Conservation (phyloP, 1,140 invertebrate species). For the Anthonomus grandis region DNA sequence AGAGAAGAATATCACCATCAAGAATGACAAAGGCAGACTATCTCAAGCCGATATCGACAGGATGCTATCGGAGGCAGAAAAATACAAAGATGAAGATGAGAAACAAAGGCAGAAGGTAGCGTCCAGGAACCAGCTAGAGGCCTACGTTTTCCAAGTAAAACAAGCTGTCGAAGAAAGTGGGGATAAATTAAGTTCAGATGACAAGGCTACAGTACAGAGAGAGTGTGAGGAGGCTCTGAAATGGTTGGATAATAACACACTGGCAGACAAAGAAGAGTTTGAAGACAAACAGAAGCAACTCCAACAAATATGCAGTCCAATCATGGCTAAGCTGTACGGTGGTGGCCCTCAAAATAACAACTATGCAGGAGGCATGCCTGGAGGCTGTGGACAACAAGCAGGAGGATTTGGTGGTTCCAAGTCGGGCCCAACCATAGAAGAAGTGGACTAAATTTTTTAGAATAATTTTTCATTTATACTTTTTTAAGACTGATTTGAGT, state of each 20-base stretch:
- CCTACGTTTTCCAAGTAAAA: conserved; percentile 71
- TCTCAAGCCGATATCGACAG: conserved; percentile 78
- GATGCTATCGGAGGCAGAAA: conserved; percentile 68
- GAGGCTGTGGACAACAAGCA: conserved; percentile 47
- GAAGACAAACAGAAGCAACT: conserved; percentile 58
- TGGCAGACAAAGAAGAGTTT: conserved; percentile 61
- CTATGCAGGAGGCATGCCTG: conserved; percentile 21
- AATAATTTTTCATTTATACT: no score
- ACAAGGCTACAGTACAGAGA: conserved; percentile 47
- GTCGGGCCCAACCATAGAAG: conserved; percentile 62
- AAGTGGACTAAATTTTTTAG: conserved; percentile 66
- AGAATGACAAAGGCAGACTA: conserved; percentile 78
- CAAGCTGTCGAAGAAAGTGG: conserved; percentile 52
- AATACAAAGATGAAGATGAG: conserved; percentile 67
- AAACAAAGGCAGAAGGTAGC: conserved; percentile 62
- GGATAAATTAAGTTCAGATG: conserved; percentile 48
- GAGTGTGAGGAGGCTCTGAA: conserved; percentile 49
- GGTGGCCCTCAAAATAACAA: conserved; percentile 22
- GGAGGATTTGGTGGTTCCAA: conserved; percentile 31
- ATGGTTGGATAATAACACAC: conserved; percentile 56
- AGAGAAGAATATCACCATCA: conserved; percentile 72
- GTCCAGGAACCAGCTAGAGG: conserved; percentile 61
- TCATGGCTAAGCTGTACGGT: conserved; percentile 55
- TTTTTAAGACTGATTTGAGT: no score
- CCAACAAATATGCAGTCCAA: conserved; percentile 52